Evolutionary conservation across 2,888 invertebrate species (phyloP).

Genomic region (Orchestes rusci): DNA sequence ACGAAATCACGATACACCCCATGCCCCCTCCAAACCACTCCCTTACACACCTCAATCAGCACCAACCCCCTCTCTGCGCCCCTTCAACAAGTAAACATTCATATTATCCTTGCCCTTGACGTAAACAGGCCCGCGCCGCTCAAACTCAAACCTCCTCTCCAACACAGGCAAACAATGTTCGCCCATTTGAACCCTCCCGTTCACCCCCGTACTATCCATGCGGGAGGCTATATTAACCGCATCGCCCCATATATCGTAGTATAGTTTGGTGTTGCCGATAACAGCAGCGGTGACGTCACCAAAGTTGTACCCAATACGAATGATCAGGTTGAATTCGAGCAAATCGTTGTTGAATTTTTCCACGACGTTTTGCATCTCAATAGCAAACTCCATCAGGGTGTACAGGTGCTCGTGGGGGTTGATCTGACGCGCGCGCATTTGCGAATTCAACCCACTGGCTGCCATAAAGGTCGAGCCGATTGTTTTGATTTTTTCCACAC

Average conservation of each 20-base stretch:
- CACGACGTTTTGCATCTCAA: conserved; percentile 84
- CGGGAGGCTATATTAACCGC: conserved; percentile 95
- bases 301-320: conserved; percentile 84
- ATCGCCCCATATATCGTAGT: conserved; percentile 98
- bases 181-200: conserved; percentile 76
- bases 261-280: conserved; percentile 91
- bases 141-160: conserved; percentile 72
- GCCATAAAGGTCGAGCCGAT: conserved; percentile 98
- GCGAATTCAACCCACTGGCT: conserved; percentile 88
- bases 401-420: conserved; percentile 72
- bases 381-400: conserved; percentile 86
- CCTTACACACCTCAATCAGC: too few species aligned
- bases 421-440: conserved; percentile 59
- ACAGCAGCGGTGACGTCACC: conserved; percentile 96
- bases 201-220: conserved; percentile 94
- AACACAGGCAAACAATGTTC: conserved; percentile 67
- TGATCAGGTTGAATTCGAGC: conserved; percentile 79
- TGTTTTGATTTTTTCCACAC: conserved; percentile 96
- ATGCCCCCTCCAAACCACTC: too few species aligned
- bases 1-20: too few species aligned
- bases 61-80: conserved; percentile 42
- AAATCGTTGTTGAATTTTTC: conserved; percentile 84
- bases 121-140: conserved; percentile 87
- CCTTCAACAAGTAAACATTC: conserved; percentile 74
- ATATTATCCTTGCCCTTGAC: conserved; percentile 96